Conservation (phyloP, 2,888 invertebrate species). For the Andrena haemorrhoa region DNA sequence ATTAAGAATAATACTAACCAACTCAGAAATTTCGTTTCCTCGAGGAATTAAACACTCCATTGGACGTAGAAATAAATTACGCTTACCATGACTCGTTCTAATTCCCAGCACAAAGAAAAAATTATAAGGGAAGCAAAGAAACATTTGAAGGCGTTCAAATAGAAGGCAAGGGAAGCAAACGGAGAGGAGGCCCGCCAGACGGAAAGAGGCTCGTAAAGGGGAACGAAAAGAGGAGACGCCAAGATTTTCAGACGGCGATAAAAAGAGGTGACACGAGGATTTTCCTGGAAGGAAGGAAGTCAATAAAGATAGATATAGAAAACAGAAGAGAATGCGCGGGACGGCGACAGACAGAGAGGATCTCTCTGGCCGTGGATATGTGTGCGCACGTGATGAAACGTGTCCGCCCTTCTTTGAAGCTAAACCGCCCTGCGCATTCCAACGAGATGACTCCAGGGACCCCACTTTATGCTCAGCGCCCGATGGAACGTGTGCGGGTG, state of each 20-base stretch:
- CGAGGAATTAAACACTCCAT: neutral
- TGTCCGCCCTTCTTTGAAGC: slow-evolving; percentile 75
- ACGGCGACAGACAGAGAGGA: slow-evolving; percentile 22
- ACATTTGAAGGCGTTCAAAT: slow-evolving; percentile 17
- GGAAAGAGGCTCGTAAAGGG: neutral
- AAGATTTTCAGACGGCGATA: slow-evolving; percentile 41
- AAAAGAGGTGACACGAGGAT: slow-evolving; percentile 28
- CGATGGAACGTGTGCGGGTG: slow-evolving; percentile 62
- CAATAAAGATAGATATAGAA: slow-evolving; percentile 38
- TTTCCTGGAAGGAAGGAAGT: slow-evolving; percentile 57
- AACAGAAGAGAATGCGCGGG: slow-evolving; percentile 29
- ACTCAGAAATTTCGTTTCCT: neutral
- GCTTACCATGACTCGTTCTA: neutral
- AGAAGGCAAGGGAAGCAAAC: slow-evolving; percentile 11
- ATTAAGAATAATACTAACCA: no score
- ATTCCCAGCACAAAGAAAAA: neutral
- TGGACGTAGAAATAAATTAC: neutral
- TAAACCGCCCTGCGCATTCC: slow-evolving; percentile 80
- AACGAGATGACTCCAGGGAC: slow-evolving; percentile 78
- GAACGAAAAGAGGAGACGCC: neutral
- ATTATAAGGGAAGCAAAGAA: neutral
- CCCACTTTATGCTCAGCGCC: slow-evolving; percentile 62
- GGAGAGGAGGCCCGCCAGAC: neutral
- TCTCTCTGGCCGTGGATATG: slow-evolving; percentile 49
- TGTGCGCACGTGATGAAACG: slow-evolving; percentile 66